Base-by-base conservation (phyloP, 2,888 invertebrate species). In the Hyppa rectilinea region DNA sequence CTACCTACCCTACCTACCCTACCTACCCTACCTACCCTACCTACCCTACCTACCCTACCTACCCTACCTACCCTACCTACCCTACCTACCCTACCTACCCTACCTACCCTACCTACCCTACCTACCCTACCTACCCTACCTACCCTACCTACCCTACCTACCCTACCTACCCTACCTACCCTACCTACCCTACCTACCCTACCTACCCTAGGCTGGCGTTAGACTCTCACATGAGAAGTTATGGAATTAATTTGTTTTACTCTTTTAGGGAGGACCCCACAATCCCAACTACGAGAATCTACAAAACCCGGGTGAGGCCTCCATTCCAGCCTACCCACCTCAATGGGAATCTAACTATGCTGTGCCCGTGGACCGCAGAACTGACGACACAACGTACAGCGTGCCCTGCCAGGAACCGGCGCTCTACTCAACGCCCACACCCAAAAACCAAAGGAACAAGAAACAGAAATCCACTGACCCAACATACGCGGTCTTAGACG, bases 291-390 rank as follows among this genome's bases (percentile, higher is more conserved):
- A 75, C 23, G 20, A 45, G 29, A 60, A 71, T 55, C 49, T 78
- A n/a, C 14, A 26, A 23, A 62, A 4, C 12, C 71, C 49, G 10
- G 50, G 31, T 26, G 72, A 61, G 14, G 2, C 12, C 26, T 36
- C 78, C 5, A 78, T 72, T 4, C 64, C 72, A 2, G 17, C 53
- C 2, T 26, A 12, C 10, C 75, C 75, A 7, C 36, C 59, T 0
- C 75, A 76, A 36, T 78, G 72, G 78, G 73, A 78, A n/a, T 56
- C 45, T 0, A 60, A 53, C 40, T 76, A 76, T 26, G 73, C 78
- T 6, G 73, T 52, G 5, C 75, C 75, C 17, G 29, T 52, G 26
- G 75, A 76, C 45, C 55, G n/a, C 3, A 78, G 78, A 47, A 7
- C 20, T 0, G 72, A 76, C 1, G 59, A 78, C 26, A 26, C 29